Percentiles rank a stretch among this genome's conserved stretches.
Conservation (phyloP, 1,140 invertebrate species). For the Papilio polytes region DNA sequence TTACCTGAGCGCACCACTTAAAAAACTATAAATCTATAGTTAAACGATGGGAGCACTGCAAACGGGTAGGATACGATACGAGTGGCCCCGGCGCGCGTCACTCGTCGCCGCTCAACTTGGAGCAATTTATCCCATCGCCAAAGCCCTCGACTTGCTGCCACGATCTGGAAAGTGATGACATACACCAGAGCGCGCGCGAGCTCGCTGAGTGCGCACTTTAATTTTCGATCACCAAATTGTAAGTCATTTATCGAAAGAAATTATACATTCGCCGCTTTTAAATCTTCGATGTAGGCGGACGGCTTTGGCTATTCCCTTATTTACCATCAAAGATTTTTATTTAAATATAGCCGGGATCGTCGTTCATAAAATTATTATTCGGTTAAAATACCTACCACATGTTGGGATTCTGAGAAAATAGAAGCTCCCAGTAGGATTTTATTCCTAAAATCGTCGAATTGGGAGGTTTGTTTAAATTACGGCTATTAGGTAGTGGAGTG, state of each 20-base stretch:
- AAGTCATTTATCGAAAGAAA: slow-evolving; percentile 50
- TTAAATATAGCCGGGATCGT: slow-evolving; percentile 31
- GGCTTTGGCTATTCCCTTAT: slow-evolving; percentile 8
- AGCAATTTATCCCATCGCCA: slow-evolving; percentile 69
- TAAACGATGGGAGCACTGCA: slow-evolving; percentile 48
- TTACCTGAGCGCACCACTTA: slow-evolving; percentile 55
- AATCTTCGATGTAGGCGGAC: neutral
- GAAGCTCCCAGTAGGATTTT: slow-evolving; percentile 66
- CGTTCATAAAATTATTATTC: slow-evolving; percentile 41
- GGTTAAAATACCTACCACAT: slow-evolving; percentile 48
- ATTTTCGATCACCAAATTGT: slow-evolving; percentile 51
- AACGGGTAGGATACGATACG: slow-evolving; percentile 32
- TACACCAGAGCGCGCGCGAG: slow-evolving; percentile 49
- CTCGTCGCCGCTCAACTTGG: slow-evolving; percentile 65
- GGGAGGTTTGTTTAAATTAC: slow-evolving; percentile 77
- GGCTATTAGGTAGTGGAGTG: slow-evolving; percentile 64
- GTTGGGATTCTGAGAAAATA: slow-evolving; percentile 65
- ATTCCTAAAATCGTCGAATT: slow-evolving; percentile 69
- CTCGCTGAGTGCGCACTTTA: slow-evolving; percentile 51
- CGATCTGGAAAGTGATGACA: slow-evolving; percentile 72
- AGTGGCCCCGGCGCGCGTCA: slow-evolving; percentile 59
- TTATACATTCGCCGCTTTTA: slow-evolving; percentile 37
- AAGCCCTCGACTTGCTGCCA: slow-evolving; percentile 65
- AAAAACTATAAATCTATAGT: slow-evolving; percentile 63
- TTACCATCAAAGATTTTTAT: slow-evolving; percentile 27